Base-by-base conservation (phyloP, 1,140 invertebrate genomes). In the Drosophila elegans region DNA sequence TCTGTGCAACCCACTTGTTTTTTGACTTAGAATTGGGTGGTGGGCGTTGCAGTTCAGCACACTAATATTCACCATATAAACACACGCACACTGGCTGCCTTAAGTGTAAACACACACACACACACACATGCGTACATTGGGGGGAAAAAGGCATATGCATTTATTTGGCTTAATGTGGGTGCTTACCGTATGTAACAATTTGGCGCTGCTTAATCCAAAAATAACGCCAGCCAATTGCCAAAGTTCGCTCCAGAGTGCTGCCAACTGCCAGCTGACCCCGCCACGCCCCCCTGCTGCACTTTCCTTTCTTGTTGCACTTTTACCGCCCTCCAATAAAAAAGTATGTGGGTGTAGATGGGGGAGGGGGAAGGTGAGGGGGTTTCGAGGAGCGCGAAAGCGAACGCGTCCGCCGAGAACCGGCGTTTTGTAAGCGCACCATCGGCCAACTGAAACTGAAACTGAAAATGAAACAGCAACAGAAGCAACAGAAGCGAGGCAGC, bases 381-480 rank as follows among this genome's bases (percentile, higher is more conserved):
- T 21, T 10, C 16, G 13, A 55, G 62, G 76, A 66, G 49, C 56
- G 55, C 53, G 61, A 39, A 56, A 61, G 57, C 59, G 61, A 46
- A 56, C 64, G 57, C 59, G 61, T 49, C 67, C 74, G 78, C 71
- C 83, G 72, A 80, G 54, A 88, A 80, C 83, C 83, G 83, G 83
- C 83, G 83, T 88, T 88, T 88, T 88, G 80, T 88, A 82, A 78
- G 80, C 80, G 80, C 80, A 83, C 80, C 69, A 79, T 83, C 68
- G 78, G 61, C 84, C 72, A 88, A 88, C 83, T 88, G 76, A 84
- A 74, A 75, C 76, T 62, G 64, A 85, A 71, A 84, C 66, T 34
- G 64, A 59, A 74, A 80, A 52, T 27, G 44, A 38, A 68, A 75
- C 72, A 71, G 52, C 66, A 59, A 61, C 56, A 78, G 48, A 53